Conservation (phyloP, 2,113 vertebrate genomes). For the Smithornis capensis region DNA sequence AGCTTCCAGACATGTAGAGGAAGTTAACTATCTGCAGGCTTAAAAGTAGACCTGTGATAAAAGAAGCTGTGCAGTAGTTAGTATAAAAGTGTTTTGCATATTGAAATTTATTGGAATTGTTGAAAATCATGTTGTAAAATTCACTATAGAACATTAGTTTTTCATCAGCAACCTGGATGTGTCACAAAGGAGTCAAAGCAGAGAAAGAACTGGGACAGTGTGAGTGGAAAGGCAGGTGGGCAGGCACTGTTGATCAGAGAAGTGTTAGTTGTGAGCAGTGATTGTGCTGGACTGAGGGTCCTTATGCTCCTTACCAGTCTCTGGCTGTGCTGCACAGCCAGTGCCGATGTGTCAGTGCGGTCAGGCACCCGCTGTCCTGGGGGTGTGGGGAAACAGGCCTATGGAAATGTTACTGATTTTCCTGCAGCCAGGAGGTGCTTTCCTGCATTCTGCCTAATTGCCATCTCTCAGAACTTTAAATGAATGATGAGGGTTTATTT, state of each 20-base stretch:
- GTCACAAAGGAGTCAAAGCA: background rate
- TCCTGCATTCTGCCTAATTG: background rate
- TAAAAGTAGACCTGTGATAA: background rate
- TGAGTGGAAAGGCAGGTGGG: background rate
- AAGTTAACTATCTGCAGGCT: background rate
- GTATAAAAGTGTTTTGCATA: background rate
- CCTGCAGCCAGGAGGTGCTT: background rate
- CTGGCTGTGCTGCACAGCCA: background rate
- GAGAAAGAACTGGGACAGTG: background rate
- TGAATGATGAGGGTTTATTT: background rate
- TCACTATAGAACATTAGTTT: background rate
- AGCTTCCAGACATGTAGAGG: background rate
- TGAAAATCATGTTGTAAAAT: background rate
- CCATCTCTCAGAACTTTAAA: background rate
- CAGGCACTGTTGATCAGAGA: background rate
- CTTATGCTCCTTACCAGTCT: background rate
- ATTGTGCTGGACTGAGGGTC: background rate
- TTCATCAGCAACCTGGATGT: background rate
- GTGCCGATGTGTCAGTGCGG: fast-evolving
- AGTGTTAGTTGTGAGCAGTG: too few relatives aligned
- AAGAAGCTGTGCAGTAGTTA: background rate
- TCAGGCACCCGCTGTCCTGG: background rate
- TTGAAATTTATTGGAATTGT: background rate
- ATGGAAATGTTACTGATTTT: background rate
- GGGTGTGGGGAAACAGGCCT: background rate